Evolutionary conservation across 2,888 invertebrate genomes (phyloP), one percentile per base, ranked within the genome.

Genomic region (Caradrina kadenii): DNA sequence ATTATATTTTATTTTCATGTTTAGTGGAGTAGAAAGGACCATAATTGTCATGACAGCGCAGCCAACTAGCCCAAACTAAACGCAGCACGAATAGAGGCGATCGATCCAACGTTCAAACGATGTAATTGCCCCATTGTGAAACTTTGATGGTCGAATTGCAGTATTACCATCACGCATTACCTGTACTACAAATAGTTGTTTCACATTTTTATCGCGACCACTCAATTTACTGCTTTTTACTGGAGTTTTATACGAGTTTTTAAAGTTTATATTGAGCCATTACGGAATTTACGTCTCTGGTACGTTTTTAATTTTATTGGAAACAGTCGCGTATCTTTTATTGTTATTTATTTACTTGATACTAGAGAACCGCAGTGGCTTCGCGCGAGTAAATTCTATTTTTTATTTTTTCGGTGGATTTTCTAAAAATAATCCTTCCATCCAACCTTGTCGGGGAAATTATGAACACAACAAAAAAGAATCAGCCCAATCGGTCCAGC

Each of bases 81-180:
- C 88, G 84, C 58, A 67, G 76, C 88, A 79, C 63, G 31, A 66
- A 54, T 58, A 60, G 79, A 80, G 61, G 63, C 82, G 85, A 87
- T 86, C 82, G 81, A 80, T 80, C 74, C 83, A 73, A 72, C 83
- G 88, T 83, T 89, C 86, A 88, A 90, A 87, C 88, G 87, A 80
- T 88, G 90, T 91, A 92, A 93, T 92, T 92, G 90, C 88, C 79
- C 90, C 81, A 92, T 92, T 92, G 90, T 91, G 82, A 75, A 84
- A 86, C 86, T 87, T 84, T 87, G 89, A 88, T 82, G 81, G 82
- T 79, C 82, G 77, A 87, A 92, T 88, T 88, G 88, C 82, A 87
- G 85, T 88, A 90, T 90, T 88, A 87, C 84, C 84, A 87, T 87
- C 85, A 71, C 73, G 85, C 72, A 84, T 85, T 84, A 83, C 81